Percentiles rank a stretch among this genome's conserved stretches.
Conservation (phyloP, 2,797 vertebrate species). For the Pagetopsis macropterus region DNA sequence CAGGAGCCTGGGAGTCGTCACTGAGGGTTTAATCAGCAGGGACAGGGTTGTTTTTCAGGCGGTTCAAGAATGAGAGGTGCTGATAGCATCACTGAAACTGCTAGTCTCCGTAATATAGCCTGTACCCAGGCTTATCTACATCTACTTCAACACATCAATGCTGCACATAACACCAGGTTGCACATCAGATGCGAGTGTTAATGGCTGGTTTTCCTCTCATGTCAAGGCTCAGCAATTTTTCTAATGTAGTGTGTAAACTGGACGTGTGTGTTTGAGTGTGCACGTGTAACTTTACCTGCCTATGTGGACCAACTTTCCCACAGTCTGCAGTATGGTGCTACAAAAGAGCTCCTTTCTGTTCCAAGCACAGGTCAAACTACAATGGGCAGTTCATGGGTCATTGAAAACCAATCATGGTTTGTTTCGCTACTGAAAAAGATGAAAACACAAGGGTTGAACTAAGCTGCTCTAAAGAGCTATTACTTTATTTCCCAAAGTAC, state of each 20-base stretch:
- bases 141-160: slow-evolving; percentile 41
- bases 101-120: slow-evolving; percentile 36
- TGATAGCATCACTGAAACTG: slow-evolving; percentile 77
- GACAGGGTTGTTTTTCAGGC: slow-evolving; percentile 50
- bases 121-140: slow-evolving; percentile 67
- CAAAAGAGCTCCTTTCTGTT: neutral
- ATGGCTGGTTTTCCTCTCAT: slow-evolving; percentile 53
- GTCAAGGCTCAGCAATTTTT: slow-evolving; percentile 55
- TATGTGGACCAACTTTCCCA: slow-evolving; percentile 55
- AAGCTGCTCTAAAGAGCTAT: neutral
- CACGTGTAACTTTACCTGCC: neutral
- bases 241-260: slow-evolving; percentile 15
- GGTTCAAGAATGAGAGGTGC: slow-evolving; percentile 33
- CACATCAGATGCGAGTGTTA: slow-evolving; percentile 47
- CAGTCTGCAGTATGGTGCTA: slow-evolving; percentile 27
- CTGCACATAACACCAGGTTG: slow-evolving; percentile 36
- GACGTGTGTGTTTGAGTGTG: neutral
- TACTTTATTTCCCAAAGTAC: neutral
- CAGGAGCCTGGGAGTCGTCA: slow-evolving; percentile 47
- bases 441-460: neutral
- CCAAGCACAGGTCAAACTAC: neutral
- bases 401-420: neutral
- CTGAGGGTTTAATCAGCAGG: slow-evolving; percentile 42
- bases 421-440: neutral
- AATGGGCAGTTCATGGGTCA: neutral